These are phyloP conservation scores for Drosophila parthenogenetica DNA, from an alignment of 2,888 invertebrate species.

Conservation along the genomic window DNA sequence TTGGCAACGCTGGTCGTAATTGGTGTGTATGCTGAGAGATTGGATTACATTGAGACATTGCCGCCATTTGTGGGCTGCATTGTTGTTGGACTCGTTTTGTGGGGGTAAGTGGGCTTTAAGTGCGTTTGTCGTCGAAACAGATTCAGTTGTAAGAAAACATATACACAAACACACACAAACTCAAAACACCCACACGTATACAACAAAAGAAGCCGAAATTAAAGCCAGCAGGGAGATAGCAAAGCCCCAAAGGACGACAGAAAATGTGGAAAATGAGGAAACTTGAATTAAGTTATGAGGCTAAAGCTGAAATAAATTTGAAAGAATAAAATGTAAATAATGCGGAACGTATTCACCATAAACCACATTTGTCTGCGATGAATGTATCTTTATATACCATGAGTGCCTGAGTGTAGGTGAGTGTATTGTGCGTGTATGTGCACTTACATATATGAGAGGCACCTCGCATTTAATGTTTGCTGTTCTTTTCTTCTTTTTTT, in stretches of 20 bases:
- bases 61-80: conserved; percentile 10
- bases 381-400: conserved; percentile 24
- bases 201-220: conserved; percentile 23
- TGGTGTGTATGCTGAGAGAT: conserved; percentile 56
- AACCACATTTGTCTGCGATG: conserved; percentile 41
- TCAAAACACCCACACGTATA: too few relatives aligned
- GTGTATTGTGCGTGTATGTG: neutral
- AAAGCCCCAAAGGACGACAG: conserved; percentile 9
- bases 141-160: conserved; percentile 12
- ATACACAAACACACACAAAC: conserved; percentile 2
- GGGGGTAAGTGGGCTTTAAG: conserved; percentile 21
- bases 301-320: conserved; percentile 60
- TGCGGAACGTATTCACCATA: conserved; percentile 50
- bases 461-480: conserved; percentile 20
- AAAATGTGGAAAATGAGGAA: conserved; percentile 36
- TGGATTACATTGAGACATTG: conserved; percentile 39
- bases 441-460: conserved; percentile 9
- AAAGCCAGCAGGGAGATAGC: conserved; percentile 10
- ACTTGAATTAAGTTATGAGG: conserved; percentile 66
- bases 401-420: neutral
- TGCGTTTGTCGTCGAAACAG: conserved; percentile 18
- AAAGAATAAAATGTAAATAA: conserved; percentile 67
- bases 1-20: too few relatives aligned
- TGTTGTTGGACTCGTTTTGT: conserved; percentile 23
- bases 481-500: conserved; percentile 34